Conservation (phyloP, 2,113 vertebrate species). For the Bettongia penicillata region DNA sequence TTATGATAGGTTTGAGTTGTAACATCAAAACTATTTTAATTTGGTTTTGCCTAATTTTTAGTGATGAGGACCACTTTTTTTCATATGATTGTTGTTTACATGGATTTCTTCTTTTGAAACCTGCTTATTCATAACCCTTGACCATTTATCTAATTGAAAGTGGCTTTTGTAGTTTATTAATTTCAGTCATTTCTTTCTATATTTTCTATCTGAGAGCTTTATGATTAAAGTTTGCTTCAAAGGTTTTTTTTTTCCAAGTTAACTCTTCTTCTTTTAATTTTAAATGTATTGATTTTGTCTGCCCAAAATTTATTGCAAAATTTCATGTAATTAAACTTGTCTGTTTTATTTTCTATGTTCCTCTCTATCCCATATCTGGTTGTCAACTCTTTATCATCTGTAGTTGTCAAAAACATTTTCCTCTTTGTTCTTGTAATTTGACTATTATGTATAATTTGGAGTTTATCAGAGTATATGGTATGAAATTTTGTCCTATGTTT, state of each 20-base stretch:
- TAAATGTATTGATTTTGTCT: neutral
- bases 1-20: neutral
- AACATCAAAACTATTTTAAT: neutral
- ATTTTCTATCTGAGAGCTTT: neutral
- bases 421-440: neutral
- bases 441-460: neutral
- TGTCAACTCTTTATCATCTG: too few relatives aligned
- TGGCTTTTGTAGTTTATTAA: neutral
- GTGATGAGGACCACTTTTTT: neutral
- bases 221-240: neutral
- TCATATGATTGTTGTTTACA: neutral
- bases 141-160: neutral
- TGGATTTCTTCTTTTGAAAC: neutral
- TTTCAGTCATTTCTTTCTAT: neutral
- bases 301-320: neutral
- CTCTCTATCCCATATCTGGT: neutral
- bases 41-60: neutral
- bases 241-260: neutral
- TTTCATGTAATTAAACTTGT: neutral
- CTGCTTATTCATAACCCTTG: neutral
- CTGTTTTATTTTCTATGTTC: neutral
- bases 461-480: neutral
- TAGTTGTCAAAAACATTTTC: neutral
- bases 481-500: neutral
- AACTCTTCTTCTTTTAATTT: neutral